Conservation (phyloP, 2,888 invertebrate species). For the Silvanus unidentatus region DNA sequence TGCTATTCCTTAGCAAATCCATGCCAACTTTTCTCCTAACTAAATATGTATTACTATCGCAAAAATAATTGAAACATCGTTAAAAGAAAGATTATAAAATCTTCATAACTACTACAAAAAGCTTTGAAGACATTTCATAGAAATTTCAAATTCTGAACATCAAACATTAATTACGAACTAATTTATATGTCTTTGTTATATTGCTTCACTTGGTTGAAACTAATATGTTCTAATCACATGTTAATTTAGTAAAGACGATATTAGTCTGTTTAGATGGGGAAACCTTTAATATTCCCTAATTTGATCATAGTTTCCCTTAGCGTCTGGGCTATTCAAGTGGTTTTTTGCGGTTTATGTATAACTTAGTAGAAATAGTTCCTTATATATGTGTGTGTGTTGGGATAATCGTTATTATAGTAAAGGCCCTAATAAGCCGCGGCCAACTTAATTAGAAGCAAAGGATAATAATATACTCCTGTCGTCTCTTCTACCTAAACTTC, state of each 20-base stretch:
- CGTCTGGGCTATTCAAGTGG: no score
- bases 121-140: conserved; percentile 11
- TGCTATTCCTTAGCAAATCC: conserved; percentile 8
- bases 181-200: conserved; percentile 14
- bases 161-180: conserved; percentile 14
- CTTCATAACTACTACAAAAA: conserved; percentile 11
- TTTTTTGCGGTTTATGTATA: no score
- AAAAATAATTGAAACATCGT: conserved; percentile 2
- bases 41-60: not conserved
- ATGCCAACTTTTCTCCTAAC: no score
- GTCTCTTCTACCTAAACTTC: no score
- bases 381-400: no score
- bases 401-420: no score
- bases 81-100: conserved; percentile 10
- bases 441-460: no score
- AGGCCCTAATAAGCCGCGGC: no score
- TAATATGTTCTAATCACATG: conserved; percentile 7
- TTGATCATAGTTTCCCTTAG: no score
- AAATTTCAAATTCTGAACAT: conserved; percentile 12
- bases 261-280: not conserved
- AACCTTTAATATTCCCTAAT: no score
- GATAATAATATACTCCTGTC: no score
- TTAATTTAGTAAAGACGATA: conserved; percentile 6
- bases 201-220: conserved; percentile 2
- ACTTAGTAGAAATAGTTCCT: no score